Evolutionary conservation across 2,888 invertebrate genomes (phyloP), one percentile per base, ranked within the genome.

Genomic region (Siphlonurus alternatus): DNA sequence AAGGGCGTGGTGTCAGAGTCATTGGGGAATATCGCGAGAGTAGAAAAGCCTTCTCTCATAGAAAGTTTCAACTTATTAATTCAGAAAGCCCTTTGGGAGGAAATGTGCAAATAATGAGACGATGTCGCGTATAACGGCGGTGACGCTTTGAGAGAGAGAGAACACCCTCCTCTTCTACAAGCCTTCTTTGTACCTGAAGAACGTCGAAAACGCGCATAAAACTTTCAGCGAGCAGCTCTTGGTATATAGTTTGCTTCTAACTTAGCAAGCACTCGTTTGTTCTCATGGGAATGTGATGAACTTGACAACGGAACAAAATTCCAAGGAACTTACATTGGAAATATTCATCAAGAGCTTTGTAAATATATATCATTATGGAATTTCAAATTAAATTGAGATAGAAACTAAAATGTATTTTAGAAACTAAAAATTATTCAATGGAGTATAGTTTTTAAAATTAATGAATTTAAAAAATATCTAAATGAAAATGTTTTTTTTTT

Each of bases 11-110:
- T 38, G 38, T 5, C 15, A 38, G 38, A 10, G 15, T 15, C 38
- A 38, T 15, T 38, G 15, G 38, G 38, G 38, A 38, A 38, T 38
- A 38, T 38, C 38, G 5, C 38, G 38, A 5, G 38, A 38, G 38
- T 38, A 38, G 38, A 38, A 38, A 38, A 38, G 38, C 38, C 38
- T 38, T 38, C 38, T 38, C 38, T 38, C 15, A 5, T 38, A 38
- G 38, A 38, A 56, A 56, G 56, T 56, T 56, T 56, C 19, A 18
- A 56, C 56, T 56, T 56, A 56, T 56, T 56, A 56, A 56, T 56
- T n/a, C 56, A 56, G 22, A 56, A 56, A 56, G 56, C 56, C 56
- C 56, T 38, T n/a, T 20, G 56, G 56, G 56, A 56, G 56, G 5
- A 22, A 56, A 56, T n/a, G 56, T 56, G 56, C 38, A 38, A 38